These are phyloP conservation scores for Eumerus sabulonum DNA, from an alignment of 2,888 invertebrate species.

Conservation along the genomic window DNA sequence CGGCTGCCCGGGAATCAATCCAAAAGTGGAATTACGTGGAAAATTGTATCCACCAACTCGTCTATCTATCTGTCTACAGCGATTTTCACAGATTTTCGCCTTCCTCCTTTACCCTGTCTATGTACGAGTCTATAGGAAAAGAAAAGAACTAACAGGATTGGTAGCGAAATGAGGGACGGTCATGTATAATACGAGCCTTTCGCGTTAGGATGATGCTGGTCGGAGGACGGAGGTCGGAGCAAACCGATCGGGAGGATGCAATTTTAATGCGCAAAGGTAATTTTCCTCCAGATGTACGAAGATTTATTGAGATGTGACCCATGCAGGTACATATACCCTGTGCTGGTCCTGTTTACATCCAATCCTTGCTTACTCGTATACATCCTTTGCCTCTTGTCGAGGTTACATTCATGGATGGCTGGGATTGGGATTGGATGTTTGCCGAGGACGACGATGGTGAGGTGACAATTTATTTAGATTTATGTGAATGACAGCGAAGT, in stretches of 20 bases:
- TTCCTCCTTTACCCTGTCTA: background rate
- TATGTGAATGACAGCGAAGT: constrained; percentile 45
- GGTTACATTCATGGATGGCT: constrained; percentile 26
- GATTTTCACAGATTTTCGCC: constrained; percentile 66
- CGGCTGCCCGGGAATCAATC: constrained; percentile 62
- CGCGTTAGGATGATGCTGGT: constrained; percentile 40
- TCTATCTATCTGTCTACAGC: constrained; percentile 55
- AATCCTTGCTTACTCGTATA: constrained; percentile 23
- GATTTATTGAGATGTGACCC: constrained; percentile 66
- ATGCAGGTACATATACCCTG: constrained; percentile 63
- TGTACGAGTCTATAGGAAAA: background rate
- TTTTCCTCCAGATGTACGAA: constrained; percentile 49
- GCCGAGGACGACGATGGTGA: too few species aligned
- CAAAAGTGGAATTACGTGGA: constrained; percentile 66
- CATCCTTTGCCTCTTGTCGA: constrained; percentile 24
- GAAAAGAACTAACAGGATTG: too few species aligned
- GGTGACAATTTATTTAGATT: constrained; percentile 68
- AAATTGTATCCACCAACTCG: constrained; percentile 49
- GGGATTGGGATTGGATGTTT: constrained; percentile 19
- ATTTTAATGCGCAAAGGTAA: constrained; percentile 63
- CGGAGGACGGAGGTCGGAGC: constrained; percentile 17
- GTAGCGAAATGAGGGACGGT: constrained; percentile 12
- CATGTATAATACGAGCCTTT: constrained; percentile 16
- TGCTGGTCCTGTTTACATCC: constrained; percentile 23
- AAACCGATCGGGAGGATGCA: constrained; percentile 57